These are phyloP conservation scores for Eidolon dupreanum DNA, from an alignment of 2,797 vertebrate species.

Conservation along the genomic window DNA sequence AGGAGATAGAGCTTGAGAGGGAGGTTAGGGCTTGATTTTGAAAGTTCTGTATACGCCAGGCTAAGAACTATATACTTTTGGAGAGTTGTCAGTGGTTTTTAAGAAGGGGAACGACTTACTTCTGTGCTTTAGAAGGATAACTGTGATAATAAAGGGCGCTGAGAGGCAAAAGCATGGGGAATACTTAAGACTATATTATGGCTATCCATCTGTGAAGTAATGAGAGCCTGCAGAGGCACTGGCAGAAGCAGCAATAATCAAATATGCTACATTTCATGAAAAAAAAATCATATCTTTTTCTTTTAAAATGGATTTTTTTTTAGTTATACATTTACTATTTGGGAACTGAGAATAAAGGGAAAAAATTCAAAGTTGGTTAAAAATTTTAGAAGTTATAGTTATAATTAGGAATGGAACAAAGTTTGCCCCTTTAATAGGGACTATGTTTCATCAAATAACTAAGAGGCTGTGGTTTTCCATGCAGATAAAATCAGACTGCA, in stretches of 20 bases:
- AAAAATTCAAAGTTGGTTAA: not conserved
- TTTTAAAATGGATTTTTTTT: not conserved
- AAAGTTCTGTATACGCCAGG: not conserved
- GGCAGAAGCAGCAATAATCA: not conserved
- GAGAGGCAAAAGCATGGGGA: not conserved
- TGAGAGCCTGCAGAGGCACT: not conserved
- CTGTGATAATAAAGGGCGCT: not conserved
- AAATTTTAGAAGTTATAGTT: not conserved
- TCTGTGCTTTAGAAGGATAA: not conserved
- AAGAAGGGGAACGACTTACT: not conserved
- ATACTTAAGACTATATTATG: not conserved
- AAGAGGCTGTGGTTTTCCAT: not conserved
- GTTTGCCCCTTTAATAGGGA: not conserved
- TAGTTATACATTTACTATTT: not conserved
- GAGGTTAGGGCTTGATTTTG: not conserved
- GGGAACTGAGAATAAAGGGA: not conserved
- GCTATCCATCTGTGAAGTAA: not conserved
- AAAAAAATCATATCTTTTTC: not conserved
- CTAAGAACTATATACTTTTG: not conserved
- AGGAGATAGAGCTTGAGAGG: not conserved
- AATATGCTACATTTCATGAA: not conserved
- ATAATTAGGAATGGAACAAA: not conserved
- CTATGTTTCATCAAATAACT: not conserved
- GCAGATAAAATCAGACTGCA: not conserved
- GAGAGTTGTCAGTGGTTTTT: not conserved